Evolutionary conservation across 2,888 invertebrate species (phyloP), one percentile per base, ranked within the genome.

Genomic region (Alcis repandata): DNA sequence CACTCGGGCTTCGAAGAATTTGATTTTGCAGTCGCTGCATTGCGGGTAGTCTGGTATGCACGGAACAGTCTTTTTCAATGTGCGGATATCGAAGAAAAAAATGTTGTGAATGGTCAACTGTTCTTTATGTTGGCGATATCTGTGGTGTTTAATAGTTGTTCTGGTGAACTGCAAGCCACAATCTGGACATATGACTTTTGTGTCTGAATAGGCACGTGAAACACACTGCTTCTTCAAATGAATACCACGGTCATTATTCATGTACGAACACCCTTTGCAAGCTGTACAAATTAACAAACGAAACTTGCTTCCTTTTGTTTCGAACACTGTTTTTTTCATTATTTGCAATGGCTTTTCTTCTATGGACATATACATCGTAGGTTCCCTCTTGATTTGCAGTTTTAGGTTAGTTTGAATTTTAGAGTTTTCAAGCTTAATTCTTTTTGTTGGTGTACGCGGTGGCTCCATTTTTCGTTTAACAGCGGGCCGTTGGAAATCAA

Each of bases 21-120:
- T 68, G 0, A 85, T 77, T 0, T 69, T 58, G 7, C 90, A 89
- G 0, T 45, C 52, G 0, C 36, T 3, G 22, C 89, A 90, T 0
- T 74, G 43, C 0, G 63, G 65, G 1, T 71, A 76, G 0, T 75
- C 57, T 0, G 87, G 79, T 0, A 81, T 66, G 0, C 78, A 74
- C 0, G 84, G 81, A 0, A 61, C 58, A 0, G 84, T 79, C 0
- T 43, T 38, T 10, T 73, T 66, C 0, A 64, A 57, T 0, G 74
- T 81, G 0, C 59, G n/a, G 0, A 83, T 11, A 13, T 74, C 74
- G 0, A 67, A 11, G 27, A 88, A 80, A 0, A 49, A 68, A 0
- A 80, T 65, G 15, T 87, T 80, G 4, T 69, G 66, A 0, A 88
- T 17, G 0, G 71, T 73, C 0, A 82, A 27, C 1, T 74, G 67